phyloP scores from a whole-genome alignment of 2,113 vertebrate genomes.

The Nanorana parkeri region DNA sequence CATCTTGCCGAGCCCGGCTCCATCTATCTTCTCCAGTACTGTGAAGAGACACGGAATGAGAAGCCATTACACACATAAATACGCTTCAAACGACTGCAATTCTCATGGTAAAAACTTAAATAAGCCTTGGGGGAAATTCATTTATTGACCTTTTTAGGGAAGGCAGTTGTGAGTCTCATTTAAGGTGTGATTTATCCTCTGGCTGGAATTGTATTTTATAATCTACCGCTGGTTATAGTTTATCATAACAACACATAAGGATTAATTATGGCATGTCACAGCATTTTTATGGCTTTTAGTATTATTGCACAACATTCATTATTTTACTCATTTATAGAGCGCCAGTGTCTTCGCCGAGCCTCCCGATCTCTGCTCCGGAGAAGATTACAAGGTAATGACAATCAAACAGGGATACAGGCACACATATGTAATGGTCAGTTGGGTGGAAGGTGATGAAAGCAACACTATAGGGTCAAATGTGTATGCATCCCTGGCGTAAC shows the following conservation, averaged over 20 bases:
- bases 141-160: constrained; percentile 43
- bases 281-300: background rate
- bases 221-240: background rate
- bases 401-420: no score
- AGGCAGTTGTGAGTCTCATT: constrained; percentile 16
- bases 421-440: no score
- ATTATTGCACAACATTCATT: background rate
- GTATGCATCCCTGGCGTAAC: no score
- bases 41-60: constrained; percentile 57
- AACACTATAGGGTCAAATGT: no score
- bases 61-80: constrained; percentile 38
- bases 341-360: no score
- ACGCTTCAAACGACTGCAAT: background rate
- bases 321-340: no score
- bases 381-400: no score
- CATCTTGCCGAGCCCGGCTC: background rate
- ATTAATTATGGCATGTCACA: background rate
- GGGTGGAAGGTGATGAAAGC: no score
- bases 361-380: no score
- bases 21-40: constrained; percentile 83
- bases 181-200: constrained; percentile 4
- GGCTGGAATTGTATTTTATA: background rate
- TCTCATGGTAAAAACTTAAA: constrained; percentile 30
- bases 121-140: constrained; percentile 29
- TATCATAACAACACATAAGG: background rate